These are phyloP conservation scores for Anabacerthia variegaticeps DNA, from an alignment of 2,797 vertebrate species.

Conservation along the genomic window DNA sequence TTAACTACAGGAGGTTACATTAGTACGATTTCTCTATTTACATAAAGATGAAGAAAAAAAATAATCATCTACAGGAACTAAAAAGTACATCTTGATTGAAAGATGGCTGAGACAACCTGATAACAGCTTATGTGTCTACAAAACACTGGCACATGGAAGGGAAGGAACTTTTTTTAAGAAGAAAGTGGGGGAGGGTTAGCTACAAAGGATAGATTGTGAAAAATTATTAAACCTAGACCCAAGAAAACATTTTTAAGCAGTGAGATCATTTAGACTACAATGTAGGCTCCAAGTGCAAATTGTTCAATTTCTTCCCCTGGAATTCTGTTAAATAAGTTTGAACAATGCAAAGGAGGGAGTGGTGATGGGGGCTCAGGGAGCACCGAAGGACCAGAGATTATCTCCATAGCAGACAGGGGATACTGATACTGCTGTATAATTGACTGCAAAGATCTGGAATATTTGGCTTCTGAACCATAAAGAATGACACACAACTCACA, in stretches of 20 bases:
- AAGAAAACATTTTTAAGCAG: conserved; percentile 47
- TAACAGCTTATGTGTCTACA: conserved; percentile 59
- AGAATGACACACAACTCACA: not conserved
- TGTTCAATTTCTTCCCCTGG: not conserved
- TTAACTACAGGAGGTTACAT: conserved; percentile 54
- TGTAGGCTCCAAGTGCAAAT: conserved; percentile 12
- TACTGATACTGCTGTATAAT: not conserved
- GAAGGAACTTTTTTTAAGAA: conserved; percentile 40
- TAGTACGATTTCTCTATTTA: conserved; percentile 53
- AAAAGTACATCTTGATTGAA: conserved; percentile 68
- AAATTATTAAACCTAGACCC: conserved; percentile 59
- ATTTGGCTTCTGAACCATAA: not conserved
- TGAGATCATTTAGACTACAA: conserved; percentile 43
- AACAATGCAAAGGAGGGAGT: not conserved
- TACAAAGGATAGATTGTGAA: conserved; percentile 34
- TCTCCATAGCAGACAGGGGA: not conserved
- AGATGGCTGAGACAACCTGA: conserved; percentile 63
- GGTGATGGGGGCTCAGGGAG: accelerated
- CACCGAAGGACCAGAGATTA: not conserved
- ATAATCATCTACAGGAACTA: conserved; percentile 46
- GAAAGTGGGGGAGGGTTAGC: conserved; percentile 48
- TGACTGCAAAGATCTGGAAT: not conserved
- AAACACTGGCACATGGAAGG: conserved; percentile 55
- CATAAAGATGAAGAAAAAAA: conserved; percentile 57
- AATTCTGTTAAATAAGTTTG: not conserved